A percentile compares a stretch with the other conserved stretches of the same genome.
Evolutionary conservation across 2,888 invertebrate genomes (phyloP).

Genomic region (Agrypnus murinus): DNA sequence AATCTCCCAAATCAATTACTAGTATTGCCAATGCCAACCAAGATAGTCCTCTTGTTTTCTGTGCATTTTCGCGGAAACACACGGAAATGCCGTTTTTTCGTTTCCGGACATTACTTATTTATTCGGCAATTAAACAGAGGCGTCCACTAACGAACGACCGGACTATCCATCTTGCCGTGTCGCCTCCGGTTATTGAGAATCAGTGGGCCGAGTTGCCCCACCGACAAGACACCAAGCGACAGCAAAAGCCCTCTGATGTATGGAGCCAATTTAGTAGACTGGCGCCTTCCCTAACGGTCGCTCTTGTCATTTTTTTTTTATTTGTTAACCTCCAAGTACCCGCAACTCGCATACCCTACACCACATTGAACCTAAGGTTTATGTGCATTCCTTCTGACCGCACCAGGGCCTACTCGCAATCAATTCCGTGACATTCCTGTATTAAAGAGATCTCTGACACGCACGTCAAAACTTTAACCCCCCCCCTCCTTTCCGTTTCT

Average conservation of each 20-base stretch:
- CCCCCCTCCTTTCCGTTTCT: not conserved
- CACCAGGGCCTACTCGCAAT: slow-evolving; percentile 24
- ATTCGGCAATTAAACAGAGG: slow-evolving; percentile 63
- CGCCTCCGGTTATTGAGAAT: slow-evolving; percentile 64
- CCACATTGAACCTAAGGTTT: slow-evolving; percentile 2
- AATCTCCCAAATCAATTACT: slow-evolving; percentile 69
- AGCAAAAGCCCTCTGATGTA: slow-evolving; percentile 66
- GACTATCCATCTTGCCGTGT: slow-evolving; percentile 63
- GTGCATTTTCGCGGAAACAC: slow-evolving; percentile 29
- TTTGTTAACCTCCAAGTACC: slow-evolving; percentile 8
- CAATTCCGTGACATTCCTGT: slow-evolving; percentile 32
- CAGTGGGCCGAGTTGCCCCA: slow-evolving; percentile 60
- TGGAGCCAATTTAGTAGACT: slow-evolving; percentile 66
- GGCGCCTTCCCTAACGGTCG: slow-evolving; percentile 59
- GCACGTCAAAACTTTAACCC: slow-evolving; percentile 29
- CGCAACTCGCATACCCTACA: slow-evolving; percentile 18
- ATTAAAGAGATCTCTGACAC: slow-evolving; percentile 25
- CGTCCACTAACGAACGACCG: slow-evolving; percentile 54
- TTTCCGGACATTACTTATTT: slow-evolving; percentile 59
- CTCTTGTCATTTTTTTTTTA: slow-evolving; percentile 44
- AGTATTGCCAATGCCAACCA: slow-evolving; percentile 57
- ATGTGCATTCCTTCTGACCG: slow-evolving; percentile 31
- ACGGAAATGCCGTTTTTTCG: slow-evolving; percentile 26
- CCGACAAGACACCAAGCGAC: slow-evolving; percentile 63
- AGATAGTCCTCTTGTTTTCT: not conserved